Evolutionary conservation across 1,140 invertebrate genomes (phyloP).

Genomic region (Eufriesea mexicana): DNA sequence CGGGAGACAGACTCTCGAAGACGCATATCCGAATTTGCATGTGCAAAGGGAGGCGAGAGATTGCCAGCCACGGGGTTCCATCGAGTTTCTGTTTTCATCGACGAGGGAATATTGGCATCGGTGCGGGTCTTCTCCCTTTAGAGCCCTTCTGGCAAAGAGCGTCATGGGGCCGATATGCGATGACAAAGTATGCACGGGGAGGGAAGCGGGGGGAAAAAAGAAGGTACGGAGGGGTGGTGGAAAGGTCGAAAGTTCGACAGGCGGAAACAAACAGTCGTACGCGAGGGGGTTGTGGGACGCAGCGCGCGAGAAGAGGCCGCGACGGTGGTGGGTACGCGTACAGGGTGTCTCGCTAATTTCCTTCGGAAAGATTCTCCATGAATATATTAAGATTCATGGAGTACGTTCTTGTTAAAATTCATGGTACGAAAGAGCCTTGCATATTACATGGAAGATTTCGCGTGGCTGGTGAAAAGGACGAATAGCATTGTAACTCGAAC

Average conservation of each 20-base stretch:
- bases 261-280: constrained; percentile 62
- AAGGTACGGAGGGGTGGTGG: neutral
- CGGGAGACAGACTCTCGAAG: constrained; percentile 26
- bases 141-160: constrained; percentile 56
- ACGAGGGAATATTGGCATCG: constrained; percentile 54
- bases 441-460: constrained; percentile 27
- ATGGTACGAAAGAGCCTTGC: constrained; percentile 14
- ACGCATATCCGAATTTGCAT: constrained; percentile 59
- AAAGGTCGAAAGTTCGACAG: constrained; percentile 59
- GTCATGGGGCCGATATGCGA: constrained; percentile 54
- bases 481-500: neutral
- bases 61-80: constrained; percentile 34
- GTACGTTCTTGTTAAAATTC: constrained; percentile 11
- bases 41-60: constrained; percentile 28
- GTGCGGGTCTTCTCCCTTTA: constrained; percentile 29
- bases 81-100: constrained; percentile 62
- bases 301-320: neutral
- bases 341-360: constrained; percentile 24
- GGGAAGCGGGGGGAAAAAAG: neutral
- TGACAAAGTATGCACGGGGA: constrained; percentile 14
- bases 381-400: constrained; percentile 28
- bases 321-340: neutral
- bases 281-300: neutral
- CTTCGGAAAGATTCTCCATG: neutral
- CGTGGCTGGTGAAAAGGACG: neutral